Conservation (phyloP, 2,888 invertebrate species). For the Drosophila monieri region DNA sequence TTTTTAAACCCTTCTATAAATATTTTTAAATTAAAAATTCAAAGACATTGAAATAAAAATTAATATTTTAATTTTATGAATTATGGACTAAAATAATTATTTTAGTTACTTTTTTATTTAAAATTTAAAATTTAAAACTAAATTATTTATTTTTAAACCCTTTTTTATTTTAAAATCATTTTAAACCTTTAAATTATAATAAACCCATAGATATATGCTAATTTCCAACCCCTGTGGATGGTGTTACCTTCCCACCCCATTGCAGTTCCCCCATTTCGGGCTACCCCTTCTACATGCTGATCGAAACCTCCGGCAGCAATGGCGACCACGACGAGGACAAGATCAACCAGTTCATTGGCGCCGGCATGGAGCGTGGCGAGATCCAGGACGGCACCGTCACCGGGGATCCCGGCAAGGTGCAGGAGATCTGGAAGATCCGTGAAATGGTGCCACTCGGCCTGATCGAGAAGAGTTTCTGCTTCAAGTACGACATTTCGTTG, state of each 20-base stretch:
- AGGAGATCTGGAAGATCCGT: constrained; percentile 93
- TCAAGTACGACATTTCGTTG: constrained; percentile 97
- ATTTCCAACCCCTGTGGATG: neutral
- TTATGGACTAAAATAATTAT: no score
- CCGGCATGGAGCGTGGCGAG: constrained; percentile 88
- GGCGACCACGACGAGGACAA: constrained; percentile 94
- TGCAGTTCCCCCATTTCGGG: constrained; percentile 86
- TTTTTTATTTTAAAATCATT: no score
- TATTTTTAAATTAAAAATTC: no score
- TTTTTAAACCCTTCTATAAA: no score
- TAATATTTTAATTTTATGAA: no score
- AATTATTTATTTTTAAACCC: no score
- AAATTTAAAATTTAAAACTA: no score
- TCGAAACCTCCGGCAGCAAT: constrained; percentile 95
- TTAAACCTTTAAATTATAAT: neutral
- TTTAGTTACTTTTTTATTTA: no score
- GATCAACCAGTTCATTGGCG: constrained; percentile 90
- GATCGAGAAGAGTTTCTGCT: constrained; percentile 93
- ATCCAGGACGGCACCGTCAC: constrained; percentile 94
- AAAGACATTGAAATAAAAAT: no score
- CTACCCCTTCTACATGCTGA: constrained; percentile 92
- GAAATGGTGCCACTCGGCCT: constrained; percentile 92
- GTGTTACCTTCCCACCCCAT: neutral
- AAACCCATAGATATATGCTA: neutral
- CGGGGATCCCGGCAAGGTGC: constrained; percentile 91